A percentile compares a stretch with the other conserved stretches of the same genome.
Evolutionary conservation across 2,113 vertebrate genomes (phyloP).

Genomic region (rat (Rattus norvegicus)): DNA sequence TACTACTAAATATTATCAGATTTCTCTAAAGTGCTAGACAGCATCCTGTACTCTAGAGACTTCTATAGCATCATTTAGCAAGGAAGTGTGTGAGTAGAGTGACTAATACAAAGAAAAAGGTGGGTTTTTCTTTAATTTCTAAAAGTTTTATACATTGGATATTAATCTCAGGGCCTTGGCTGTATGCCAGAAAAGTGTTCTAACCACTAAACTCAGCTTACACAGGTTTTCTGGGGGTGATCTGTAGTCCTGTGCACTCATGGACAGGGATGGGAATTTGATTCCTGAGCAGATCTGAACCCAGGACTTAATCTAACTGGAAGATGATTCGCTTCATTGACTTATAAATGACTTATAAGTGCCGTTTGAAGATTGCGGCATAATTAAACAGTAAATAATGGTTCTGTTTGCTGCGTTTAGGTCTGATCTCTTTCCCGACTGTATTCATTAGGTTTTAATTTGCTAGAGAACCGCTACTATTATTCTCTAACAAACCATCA

Average conservation of each 20-base stretch:
- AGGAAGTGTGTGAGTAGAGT: constrained; percentile 19
- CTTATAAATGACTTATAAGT: constrained; percentile 49
- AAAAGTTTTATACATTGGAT: neutral
- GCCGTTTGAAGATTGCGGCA: neutral
- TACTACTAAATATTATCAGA: constrained; percentile 8
- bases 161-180: neutral
- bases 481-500: neutral
- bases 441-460: constrained; percentile 54
- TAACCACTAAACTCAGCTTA: neutral
- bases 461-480: constrained; percentile 32
- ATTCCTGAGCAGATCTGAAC: neutral
- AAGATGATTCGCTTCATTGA: constrained; percentile 11
- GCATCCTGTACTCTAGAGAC: neutral
- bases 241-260: neutral
- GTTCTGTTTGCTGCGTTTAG: constrained; percentile 5
- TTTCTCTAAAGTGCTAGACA: constrained; percentile 29
- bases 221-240: constrained; percentile 19
- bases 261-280: neutral
- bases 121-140: neutral
- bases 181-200: neutral
- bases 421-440: constrained; percentile 30
- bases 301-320: neutral
- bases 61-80: neutral
- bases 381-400: constrained; percentile 39
- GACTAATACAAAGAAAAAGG: constrained; percentile 6